A percentile compares a stretch with the other conserved stretches of the same genome.
Conservation (phyloP, 2,888 invertebrate species). For the Caenorhabditis virilis region DNA sequence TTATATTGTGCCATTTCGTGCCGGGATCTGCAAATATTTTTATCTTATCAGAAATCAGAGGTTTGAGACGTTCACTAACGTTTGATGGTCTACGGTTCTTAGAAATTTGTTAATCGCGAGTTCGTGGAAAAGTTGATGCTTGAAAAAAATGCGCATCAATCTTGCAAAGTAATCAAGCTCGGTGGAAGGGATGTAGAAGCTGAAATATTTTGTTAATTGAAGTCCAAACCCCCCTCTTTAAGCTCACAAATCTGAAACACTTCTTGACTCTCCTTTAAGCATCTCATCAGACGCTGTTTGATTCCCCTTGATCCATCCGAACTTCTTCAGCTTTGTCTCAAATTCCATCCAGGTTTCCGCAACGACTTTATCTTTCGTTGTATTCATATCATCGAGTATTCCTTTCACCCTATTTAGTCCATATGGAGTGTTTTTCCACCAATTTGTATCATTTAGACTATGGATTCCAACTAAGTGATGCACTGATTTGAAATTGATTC, state of each 20-base stretch:
- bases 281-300: neutral
- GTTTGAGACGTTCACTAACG: no score
- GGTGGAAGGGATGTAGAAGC: neutral
- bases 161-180: neutral
- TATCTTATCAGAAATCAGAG: no score
- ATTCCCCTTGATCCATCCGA: neutral
- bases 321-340: neutral
- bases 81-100: neutral
- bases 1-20: no score
- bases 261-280: neutral
- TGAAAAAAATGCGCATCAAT: no score
- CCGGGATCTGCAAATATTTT: no score
- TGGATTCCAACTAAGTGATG: neutral
- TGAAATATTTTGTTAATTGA: no score
- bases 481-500: neutral
- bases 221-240: no score
- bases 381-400: neutral
- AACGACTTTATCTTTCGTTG: neutral
- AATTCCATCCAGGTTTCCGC: neutral
- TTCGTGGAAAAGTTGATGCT: neutral
- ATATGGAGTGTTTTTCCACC: neutral
- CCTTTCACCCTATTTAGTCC: neutral
- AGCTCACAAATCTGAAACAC: neutral
- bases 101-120: neutral
- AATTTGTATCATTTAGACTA: neutral